Percentiles rank a stretch among this genome's conserved stretches.
Conservation (phyloP, 2,888 invertebrate genomes). For the Hemicrepidius hirtus region DNA sequence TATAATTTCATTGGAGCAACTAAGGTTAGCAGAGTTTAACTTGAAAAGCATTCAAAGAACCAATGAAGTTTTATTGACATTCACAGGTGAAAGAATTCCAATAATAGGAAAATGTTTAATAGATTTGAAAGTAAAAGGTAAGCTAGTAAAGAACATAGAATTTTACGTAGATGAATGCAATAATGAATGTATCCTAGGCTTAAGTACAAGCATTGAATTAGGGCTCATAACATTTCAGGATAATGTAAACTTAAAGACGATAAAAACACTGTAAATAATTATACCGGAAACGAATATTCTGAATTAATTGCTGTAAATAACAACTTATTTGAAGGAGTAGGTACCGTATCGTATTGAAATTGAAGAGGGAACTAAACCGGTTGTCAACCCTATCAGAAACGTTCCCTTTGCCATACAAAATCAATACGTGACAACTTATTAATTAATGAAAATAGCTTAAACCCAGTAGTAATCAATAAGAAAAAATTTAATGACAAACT, state of each 20-base stretch:
- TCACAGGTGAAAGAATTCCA: slow-evolving; percentile 46
- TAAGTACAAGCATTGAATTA: slow-evolving; percentile 20
- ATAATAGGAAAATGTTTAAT: slow-evolving; percentile 48
- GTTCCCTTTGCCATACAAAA: slow-evolving; percentile 52
- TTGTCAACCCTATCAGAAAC: slow-evolving; percentile 47
- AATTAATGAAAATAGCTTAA: slow-evolving; percentile 8
- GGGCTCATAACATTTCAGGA: slow-evolving; percentile 34
- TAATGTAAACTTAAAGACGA: slow-evolving; percentile 20
- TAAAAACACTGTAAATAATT: slow-evolving; percentile 19
- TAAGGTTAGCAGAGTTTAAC: not conserved
- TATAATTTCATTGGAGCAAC: slow-evolving; percentile 41
- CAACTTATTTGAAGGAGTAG: slow-evolving; percentile 46
- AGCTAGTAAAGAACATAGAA: slow-evolving; percentile 10
- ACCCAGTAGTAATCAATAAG: slow-evolving; percentile 24
- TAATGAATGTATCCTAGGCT: slow-evolving; percentile 35
- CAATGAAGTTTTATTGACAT: slow-evolving; percentile 42
- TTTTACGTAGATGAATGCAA: slow-evolving; percentile 37
- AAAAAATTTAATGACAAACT: not conserved
- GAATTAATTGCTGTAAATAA: slow-evolving; percentile 32
- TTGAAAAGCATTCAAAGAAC: slow-evolving; percentile 44
- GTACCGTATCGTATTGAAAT: slow-evolving; percentile 52
- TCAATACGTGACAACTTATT: slow-evolving; percentile 38
- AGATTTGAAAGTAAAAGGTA: slow-evolving; percentile 40
- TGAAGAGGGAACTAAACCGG: slow-evolving; percentile 43
- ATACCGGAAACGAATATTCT: slow-evolving; percentile 19